A percentile compares a stretch with the other conserved stretches of the same genome.
Evolutionary conservation across 2,797 vertebrate genomes (phyloP).

Genomic region (Chaetodon trifasciatus): DNA sequence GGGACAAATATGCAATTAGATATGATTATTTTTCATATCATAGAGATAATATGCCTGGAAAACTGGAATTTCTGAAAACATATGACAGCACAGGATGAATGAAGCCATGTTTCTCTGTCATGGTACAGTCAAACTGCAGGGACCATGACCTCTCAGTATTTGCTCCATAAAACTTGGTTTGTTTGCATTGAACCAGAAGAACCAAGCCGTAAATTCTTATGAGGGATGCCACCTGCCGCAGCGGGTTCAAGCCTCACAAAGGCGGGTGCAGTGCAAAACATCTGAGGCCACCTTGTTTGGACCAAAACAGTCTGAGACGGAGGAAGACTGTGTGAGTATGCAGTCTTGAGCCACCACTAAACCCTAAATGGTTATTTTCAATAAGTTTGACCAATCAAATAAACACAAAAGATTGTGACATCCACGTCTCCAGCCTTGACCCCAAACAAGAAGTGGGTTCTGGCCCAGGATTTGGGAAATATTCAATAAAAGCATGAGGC

Average conservation of each 20-base stretch:
- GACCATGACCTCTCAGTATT: conserved; percentile 69
- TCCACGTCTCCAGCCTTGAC: conserved; percentile 18
- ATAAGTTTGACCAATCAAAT: conserved; percentile 29
- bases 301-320: conserved; percentile 33
- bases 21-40: conserved; percentile 8
- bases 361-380: conserved; percentile 22
- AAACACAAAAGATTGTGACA: conserved; percentile 15
- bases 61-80: conserved; percentile 19
- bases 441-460: conserved; percentile 35
- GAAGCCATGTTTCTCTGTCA: conserved; percentile 41
- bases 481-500: conserved; percentile 43
- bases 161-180: conserved; percentile 71
- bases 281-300: conserved; percentile 51
- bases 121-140: conserved; percentile 49
- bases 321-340: background rate
- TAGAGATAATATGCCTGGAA: background rate
- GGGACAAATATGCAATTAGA: background rate
- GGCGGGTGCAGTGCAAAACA: conserved; percentile 44
- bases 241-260: conserved; percentile 53
- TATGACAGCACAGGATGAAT: conserved; percentile 22
- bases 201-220: conserved; percentile 72
- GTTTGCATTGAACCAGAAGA: conserved; percentile 76
- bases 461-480: conserved; percentile 56
- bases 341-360: background rate
- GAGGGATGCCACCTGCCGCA: conserved; percentile 73